phyloP scores from a whole-genome alignment of 1,140 invertebrate genomes.

The Spodoptera litura region DNA sequence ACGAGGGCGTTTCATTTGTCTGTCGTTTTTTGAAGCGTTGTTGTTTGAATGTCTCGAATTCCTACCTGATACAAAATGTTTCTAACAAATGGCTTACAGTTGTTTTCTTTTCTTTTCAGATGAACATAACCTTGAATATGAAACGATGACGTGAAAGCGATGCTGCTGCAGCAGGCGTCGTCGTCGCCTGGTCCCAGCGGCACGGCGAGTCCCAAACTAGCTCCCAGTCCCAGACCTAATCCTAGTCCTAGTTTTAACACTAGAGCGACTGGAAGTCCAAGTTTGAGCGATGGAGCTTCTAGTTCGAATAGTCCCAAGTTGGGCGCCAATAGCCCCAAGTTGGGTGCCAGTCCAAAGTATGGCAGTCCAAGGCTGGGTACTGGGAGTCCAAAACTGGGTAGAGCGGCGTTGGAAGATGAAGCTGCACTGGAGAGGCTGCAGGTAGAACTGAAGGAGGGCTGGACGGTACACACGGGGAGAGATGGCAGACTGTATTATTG shows the following conservation, averaged over 20 bases:
- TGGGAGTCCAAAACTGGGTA: constrained; percentile 66
- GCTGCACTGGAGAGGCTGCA: constrained; percentile 85
- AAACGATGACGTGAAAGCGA: constrained; percentile 79
- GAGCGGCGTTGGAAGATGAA: constrained; percentile 71
- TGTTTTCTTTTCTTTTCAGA: constrained; percentile 62
- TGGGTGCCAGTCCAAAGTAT: constrained; percentile 74
- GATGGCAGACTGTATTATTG: constrained; percentile 92
- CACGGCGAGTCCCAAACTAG: constrained; percentile 77
- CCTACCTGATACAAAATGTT: constrained; percentile 20
- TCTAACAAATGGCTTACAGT: constrained; percentile 28
- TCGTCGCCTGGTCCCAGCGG: constrained; percentile 80
- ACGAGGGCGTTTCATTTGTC: constrained; percentile 65
- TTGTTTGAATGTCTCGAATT: constrained; percentile 44
- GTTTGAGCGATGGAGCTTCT: constrained; percentile 70
- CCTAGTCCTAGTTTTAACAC: constrained; percentile 68
- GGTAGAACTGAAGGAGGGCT: constrained; percentile 87
- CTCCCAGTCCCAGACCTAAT: constrained; percentile 65
- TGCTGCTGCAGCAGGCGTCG: constrained; percentile 82
- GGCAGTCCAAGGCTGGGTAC: constrained; percentile 69
- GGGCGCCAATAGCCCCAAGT: constrained; percentile 67
- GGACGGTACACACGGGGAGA: constrained; percentile 90
- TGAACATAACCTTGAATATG: constrained; percentile 63
- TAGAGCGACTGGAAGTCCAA: constrained; percentile 69
- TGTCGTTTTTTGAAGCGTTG: constrained; percentile 45
- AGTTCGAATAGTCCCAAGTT: constrained; percentile 69